Evolutionary conservation across 2,113 vertebrate species (phyloP).

Genomic region (Pardalotus punctatus): DNA sequence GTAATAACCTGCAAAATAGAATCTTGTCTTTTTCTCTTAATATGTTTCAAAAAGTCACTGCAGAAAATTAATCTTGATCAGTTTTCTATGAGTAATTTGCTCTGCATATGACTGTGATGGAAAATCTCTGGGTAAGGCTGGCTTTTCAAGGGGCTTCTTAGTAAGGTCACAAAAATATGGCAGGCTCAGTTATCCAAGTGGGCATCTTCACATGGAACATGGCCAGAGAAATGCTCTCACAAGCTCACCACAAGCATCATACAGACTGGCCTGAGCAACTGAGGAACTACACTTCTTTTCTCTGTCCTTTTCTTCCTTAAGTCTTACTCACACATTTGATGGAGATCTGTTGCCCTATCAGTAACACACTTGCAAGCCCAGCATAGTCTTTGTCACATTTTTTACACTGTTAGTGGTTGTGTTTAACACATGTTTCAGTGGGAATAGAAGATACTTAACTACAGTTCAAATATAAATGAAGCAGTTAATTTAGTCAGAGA

Average conservation of each 20-base stretch:
- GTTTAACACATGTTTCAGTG: not conserved
- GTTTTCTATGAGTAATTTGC: not conserved
- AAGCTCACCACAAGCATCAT: not conserved
- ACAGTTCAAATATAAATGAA: not conserved
- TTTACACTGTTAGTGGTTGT: not conserved
- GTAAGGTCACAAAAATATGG: not conserved
- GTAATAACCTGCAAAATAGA: not conserved
- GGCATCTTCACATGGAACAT: not conserved
- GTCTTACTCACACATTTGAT: not conserved
- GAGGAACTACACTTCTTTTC: not conserved
- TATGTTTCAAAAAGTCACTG: accelerated
- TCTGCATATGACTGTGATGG: not conserved
- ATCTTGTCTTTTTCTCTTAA: not conserved
- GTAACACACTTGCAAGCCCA: not conserved
- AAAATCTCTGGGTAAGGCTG: not conserved
- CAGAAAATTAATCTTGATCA: not conserved
- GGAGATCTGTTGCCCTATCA: not conserved
- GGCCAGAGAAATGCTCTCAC: not conserved
- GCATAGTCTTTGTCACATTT: not conserved
- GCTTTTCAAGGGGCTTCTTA: not conserved
- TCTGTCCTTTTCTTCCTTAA: not conserved
- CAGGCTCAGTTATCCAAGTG: not conserved
- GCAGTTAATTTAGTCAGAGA: not conserved
- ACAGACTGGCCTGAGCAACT: not conserved
- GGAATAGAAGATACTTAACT: not conserved